These are phyloP conservation scores for Agrotis segetum DNA, from an alignment of 2,888 invertebrate genomes.

Conservation along the genomic window DNA sequence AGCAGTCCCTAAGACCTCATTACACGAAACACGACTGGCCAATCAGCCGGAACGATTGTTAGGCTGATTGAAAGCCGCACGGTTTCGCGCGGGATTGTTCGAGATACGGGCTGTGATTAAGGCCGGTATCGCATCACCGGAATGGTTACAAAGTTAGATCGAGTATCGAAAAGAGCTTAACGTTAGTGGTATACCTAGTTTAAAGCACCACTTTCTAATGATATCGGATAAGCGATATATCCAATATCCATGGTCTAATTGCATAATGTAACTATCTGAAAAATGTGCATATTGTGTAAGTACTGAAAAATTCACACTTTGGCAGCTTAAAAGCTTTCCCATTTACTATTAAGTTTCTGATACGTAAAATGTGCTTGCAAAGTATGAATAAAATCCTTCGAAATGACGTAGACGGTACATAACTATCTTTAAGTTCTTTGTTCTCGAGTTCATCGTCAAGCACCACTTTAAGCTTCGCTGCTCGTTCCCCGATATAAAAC, in stretches of 20 bases:
- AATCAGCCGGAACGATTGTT: constrained; percentile 83
- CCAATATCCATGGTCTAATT: not conserved
- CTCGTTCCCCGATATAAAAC: constrained; percentile 76
- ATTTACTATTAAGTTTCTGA: constrained; percentile 23
- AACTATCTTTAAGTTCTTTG: constrained; percentile 74
- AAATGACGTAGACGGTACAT: constrained; percentile 50
- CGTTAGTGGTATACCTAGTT: constrained; percentile 23
- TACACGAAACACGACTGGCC: constrained; percentile 81
- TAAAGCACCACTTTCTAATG: constrained; percentile 21
- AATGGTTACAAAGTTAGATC: constrained; percentile 56
- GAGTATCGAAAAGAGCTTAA: constrained; percentile 42
- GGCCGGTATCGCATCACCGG: constrained; percentile 63
- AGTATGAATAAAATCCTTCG: constrained; percentile 55
- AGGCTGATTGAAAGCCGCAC: constrained; percentile 81
- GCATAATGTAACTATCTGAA: too few relatives aligned
- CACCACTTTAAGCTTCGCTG: constrained; percentile 67
- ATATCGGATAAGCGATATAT: not conserved
- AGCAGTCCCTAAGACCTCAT: constrained; percentile 79
- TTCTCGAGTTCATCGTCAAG: constrained; percentile 72
- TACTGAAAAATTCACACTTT: not conserved
- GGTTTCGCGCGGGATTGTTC: constrained; percentile 80
- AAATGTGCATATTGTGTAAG: not conserved
- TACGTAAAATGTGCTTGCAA: constrained; percentile 20
- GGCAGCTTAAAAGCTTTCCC: constrained; percentile 5
- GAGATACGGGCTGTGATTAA: constrained; percentile 60